A percentile compares a stretch with the other conserved stretches of the same genome.
phyloP scores from a whole-genome alignment of 2,888 invertebrate genomes.

The Cataglyphis livida region DNA sequence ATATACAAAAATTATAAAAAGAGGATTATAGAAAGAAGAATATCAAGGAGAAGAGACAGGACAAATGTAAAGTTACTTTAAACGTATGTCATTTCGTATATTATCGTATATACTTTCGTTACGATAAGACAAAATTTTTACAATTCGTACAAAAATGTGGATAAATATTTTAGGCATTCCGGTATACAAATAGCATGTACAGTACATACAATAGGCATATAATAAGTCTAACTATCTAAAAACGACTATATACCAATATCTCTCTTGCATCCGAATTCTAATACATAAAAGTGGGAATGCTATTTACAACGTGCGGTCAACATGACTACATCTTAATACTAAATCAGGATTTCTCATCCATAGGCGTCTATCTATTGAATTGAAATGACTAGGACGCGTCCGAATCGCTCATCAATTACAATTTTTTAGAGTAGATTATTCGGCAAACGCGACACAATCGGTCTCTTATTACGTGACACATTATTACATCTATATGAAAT shows the following conservation, averaged over 20 bases:
- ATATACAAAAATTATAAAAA: not conserved
- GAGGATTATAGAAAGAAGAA: not conserved
- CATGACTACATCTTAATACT: conserved; percentile 62
- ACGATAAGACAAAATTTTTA: conserved; percentile 65
- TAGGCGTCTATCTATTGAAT: conserved; percentile 40
- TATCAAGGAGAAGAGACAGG: not conserved
- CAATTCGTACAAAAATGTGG: conserved; percentile 75
- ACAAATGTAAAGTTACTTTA: not conserved
- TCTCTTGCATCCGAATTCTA: conserved; percentile 54
- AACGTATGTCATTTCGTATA: conserved; percentile 54
- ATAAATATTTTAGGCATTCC: conserved; percentile 76
- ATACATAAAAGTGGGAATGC: conserved; percentile 78
- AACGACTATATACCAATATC: conserved; percentile 53
- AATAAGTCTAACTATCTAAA: conserved; percentile 63
- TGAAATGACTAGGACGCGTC: conserved; percentile 71
- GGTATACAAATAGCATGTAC: conserved; percentile 74
- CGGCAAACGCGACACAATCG: conserved; percentile 14
- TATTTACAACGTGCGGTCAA: conserved; percentile 77
- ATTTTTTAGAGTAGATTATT: conserved; percentile 33
- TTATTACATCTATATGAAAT: conserved; percentile 58
- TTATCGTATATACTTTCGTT: conserved; percentile 59
- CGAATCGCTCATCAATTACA: conserved; percentile 37
- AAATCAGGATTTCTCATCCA: conserved; percentile 57
- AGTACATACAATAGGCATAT: conserved; percentile 63
- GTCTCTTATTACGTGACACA: conserved; percentile 19